Evolutionary conservation across 2,888 invertebrate genomes (phyloP).

Genomic region (Eupeodes latifasciatus): DNA sequence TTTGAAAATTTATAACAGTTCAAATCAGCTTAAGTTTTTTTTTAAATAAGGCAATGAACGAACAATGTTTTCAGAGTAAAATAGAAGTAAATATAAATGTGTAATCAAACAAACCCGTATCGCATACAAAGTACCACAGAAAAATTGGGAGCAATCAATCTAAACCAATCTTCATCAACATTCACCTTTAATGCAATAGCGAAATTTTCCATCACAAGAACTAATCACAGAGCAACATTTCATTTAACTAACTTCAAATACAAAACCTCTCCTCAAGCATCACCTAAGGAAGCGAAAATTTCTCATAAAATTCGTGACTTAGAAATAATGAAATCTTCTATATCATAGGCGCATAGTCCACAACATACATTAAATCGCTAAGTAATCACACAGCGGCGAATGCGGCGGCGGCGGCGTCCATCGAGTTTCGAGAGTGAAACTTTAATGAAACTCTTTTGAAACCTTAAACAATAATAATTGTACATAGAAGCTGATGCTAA

Average conservation of each 20-base stretch:
- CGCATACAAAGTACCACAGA: too few relatives aligned
- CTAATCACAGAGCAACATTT: constrained; percentile 14
- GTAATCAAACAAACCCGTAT: too few relatives aligned
- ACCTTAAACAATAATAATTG: constrained; percentile 33
- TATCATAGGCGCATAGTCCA: not conserved
- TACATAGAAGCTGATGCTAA: not conserved
- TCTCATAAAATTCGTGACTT: constrained; percentile 69
- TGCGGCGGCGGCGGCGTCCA: not conserved
- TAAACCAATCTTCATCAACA: constrained; percentile 6
- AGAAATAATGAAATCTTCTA: constrained; percentile 67
- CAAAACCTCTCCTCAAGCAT: constrained; percentile 19
- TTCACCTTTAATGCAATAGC: constrained; percentile 28
- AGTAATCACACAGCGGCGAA: constrained; percentile 22
- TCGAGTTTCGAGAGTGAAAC: constrained; percentile 63
- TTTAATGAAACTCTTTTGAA: constrained; percentile 60
- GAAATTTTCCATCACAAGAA: constrained; percentile 6
- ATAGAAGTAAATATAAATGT: too few relatives aligned
- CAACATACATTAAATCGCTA: constrained; percentile 20
- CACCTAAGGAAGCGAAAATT: constrained; percentile 49
- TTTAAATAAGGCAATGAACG: too few relatives aligned
- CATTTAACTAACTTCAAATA: constrained; percentile 14
- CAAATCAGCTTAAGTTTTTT: too few relatives aligned
- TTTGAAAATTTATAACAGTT: too few relatives aligned
- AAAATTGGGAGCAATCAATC: not conserved
- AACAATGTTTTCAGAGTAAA: too few relatives aligned